phyloP scores from a whole-genome alignment of 2,888 invertebrate genomes.

The Herminia tarsipennalis region DNA sequence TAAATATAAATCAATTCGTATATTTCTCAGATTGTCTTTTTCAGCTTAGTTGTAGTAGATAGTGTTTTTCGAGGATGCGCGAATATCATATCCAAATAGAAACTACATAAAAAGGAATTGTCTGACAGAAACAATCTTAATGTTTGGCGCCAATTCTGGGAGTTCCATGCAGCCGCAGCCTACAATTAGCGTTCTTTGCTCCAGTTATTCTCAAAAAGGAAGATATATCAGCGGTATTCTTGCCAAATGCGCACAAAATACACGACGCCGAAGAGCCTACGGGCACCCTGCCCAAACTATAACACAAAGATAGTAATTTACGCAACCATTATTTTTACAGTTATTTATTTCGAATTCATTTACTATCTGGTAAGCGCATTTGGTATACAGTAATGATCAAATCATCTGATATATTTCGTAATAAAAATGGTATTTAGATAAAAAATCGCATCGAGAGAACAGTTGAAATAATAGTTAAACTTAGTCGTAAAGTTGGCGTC shows the following conservation, averaged over 20 bases:
- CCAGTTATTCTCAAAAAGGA: conserved; percentile 47
- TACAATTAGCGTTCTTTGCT: conserved; percentile 56
- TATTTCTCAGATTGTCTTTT: no score
- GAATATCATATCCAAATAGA: no score
- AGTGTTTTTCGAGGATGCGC: no score
- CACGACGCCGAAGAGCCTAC: conserved; percentile 41
- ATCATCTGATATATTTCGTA: conserved; percentile 54
- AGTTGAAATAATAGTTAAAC: conserved; percentile 68
- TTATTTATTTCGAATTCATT: conserved; percentile 45
- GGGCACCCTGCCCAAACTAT: conserved; percentile 52
- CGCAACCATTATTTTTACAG: conserved; percentile 20
- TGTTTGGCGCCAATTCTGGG: conserved; percentile 37
- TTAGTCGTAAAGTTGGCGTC: conserved; percentile 69
- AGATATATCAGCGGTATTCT: conserved; percentile 55
- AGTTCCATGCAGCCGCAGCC: conserved; percentile 44
- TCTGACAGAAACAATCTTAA: no score
- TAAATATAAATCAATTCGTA: no score
- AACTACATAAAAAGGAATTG: no score
- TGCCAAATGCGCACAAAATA: conserved; percentile 51
- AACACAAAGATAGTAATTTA: conserved; percentile 27
- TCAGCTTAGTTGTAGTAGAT: no score
- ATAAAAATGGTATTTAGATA: conserved; percentile 62
- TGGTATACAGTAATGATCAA: conserved; percentile 41
- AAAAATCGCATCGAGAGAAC: conserved; percentile 62
- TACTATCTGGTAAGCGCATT: conserved; percentile 41